Evolutionary conservation across 2,888 invertebrate species (phyloP).

Genomic region (Halictus ligatus): DNA sequence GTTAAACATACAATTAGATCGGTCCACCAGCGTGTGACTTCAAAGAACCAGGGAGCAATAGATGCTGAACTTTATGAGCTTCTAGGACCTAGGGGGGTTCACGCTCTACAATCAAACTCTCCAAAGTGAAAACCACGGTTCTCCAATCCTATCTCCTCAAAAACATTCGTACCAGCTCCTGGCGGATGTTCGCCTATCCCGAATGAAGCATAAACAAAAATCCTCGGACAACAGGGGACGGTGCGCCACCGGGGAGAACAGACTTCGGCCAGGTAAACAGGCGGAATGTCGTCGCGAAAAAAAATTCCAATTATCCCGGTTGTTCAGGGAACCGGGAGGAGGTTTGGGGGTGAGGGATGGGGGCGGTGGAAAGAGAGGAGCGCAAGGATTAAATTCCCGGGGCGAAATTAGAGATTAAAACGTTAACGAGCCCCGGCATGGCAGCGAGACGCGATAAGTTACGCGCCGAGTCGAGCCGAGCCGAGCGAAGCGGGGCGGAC

Average conservation of each 20-base stretch:
- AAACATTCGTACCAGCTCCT: background rate
- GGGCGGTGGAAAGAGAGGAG: background rate
- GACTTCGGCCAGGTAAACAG: constrained; percentile 41
- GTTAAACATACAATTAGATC: background rate
- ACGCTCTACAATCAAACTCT: background rate
- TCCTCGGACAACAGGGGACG: background rate
- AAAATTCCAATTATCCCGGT: constrained; percentile 46
- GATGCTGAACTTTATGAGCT: background rate
- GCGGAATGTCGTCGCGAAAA: constrained; percentile 7
- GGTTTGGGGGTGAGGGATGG: no score
- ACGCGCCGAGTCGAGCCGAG: background rate
- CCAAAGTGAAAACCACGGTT: background rate
- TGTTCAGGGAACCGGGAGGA: background rate
- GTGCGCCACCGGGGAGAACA: background rate
- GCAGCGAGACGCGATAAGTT: constrained; percentile 13
- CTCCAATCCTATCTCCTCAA: background rate
- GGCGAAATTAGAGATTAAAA: constrained; percentile 40
- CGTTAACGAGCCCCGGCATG: constrained; percentile 29
- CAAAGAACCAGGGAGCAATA: background rate
- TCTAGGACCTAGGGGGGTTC: background rate
- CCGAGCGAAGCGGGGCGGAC: background rate
- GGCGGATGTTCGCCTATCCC: background rate
- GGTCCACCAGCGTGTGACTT: background rate
- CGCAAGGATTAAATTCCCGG: constrained; percentile 38
- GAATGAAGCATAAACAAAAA: background rate